These are phyloP conservation scores for Pterophyllum scalare DNA, from an alignment of 2,113 vertebrate genomes.

Conservation along the genomic window DNA sequence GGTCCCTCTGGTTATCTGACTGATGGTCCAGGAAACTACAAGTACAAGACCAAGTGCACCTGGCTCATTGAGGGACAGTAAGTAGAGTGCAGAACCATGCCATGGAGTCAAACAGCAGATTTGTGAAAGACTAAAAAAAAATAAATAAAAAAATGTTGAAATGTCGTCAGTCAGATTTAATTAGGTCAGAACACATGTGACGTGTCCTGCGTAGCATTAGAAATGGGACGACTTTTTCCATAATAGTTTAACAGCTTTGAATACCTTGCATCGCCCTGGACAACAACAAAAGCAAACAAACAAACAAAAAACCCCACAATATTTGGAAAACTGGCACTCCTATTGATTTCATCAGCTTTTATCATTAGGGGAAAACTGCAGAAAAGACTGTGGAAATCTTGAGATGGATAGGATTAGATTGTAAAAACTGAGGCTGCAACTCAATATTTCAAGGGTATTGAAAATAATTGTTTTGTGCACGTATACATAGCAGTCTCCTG, in stretches of 20 bases:
- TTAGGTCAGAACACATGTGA: background rate
- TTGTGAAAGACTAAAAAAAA: too few species aligned
- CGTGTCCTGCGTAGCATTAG: background rate
- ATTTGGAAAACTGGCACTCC: background rate
- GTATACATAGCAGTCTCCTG: background rate
- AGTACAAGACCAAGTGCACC: conserved; percentile 98
- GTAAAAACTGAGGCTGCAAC: background rate
- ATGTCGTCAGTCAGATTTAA: background rate
- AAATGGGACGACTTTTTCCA: background rate
- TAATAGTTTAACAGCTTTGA: background rate
- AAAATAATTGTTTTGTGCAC: background rate
- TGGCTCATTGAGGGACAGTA: conserved; percentile 98
- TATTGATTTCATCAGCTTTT: background rate
- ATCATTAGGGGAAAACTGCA: background rate
- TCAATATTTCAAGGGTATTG: background rate
- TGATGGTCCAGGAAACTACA: conserved; percentile 97
- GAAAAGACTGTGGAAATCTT: accelerated
- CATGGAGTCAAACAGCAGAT: too few species aligned
- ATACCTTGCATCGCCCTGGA: background rate
- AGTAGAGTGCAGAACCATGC: conserved; percentile 60
- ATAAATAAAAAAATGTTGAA: background rate
- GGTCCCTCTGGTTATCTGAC: conserved; percentile 91
- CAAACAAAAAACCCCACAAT: background rate
- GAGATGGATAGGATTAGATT: background rate
- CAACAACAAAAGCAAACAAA: too few species aligned